These are phyloP conservation scores for Aurelia sp. DNA, from an alignment of 30 jellyfish, hydroid and myxozoan genomes.

Conservation along the genomic window DNA sequence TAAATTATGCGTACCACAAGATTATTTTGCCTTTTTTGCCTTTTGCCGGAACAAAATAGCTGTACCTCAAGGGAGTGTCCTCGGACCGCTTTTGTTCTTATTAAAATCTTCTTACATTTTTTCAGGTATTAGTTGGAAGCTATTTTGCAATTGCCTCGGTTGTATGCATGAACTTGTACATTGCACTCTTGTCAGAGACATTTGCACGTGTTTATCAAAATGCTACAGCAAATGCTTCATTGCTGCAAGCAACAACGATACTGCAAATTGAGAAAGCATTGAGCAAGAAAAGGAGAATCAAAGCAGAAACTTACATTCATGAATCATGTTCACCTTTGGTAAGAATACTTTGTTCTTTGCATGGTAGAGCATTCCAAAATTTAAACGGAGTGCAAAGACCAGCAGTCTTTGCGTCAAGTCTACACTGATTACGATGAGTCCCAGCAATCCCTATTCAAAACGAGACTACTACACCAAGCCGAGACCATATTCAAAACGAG, in stretches of 20 bases:
- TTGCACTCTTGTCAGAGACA: slow-evolving; percentile 95
- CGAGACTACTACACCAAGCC: too few relatives aligned
- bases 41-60: too few relatives aligned
- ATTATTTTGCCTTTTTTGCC: too few relatives aligned
- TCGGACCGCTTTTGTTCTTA: too few relatives aligned
- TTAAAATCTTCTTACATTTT: background rate
- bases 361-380: too few relatives aligned
- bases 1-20: too few relatives aligned
- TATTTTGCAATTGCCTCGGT: slow-evolving; percentile 89
- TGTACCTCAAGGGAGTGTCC: too few relatives aligned
- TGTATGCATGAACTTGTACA: slow-evolving; percentile 87
- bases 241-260: slow-evolving; percentile 93
- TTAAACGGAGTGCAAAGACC: too few relatives aligned
- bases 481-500: too few relatives aligned
- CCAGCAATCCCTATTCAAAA: too few relatives aligned
- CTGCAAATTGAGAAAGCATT: slow-evolving; percentile 80
- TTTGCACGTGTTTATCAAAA: slow-evolving; percentile 95
- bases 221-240: slow-evolving; percentile 97
- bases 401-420: too few relatives aligned
- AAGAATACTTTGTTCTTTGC: background rate
- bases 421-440: too few relatives aligned
- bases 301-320: slow-evolving; percentile 58
- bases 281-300: slow-evolving; percentile 60
- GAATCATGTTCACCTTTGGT: slow-evolving; percentile 91
- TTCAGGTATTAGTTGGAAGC: slow-evolving; percentile 87